A percentile compares a stretch with the other conserved stretches of the same genome.
Evolutionary conservation across 2,113 vertebrate genomes (phyloP).

Genomic region (Ceyx cyanopectus): DNA sequence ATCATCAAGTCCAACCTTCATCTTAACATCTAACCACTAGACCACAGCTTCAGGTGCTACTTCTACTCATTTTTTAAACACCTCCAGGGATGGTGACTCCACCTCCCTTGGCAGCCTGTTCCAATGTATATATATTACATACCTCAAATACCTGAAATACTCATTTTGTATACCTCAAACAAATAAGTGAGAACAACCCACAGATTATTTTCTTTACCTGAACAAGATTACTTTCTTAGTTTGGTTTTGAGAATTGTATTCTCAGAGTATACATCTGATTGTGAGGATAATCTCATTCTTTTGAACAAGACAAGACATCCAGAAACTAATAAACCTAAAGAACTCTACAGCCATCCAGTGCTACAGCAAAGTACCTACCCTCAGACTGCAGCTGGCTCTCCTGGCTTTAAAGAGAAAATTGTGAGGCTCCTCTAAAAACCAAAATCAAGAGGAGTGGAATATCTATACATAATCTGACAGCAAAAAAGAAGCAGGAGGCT

Average conservation of each 20-base stretch:
- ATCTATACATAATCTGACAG: background rate
- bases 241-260: background rate
- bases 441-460: background rate
- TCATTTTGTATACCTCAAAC: background rate
- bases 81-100: no score
- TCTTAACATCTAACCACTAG: no score
- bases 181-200: background rate
- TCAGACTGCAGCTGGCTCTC: background rate
- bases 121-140: no score
- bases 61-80: no score
- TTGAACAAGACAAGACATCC: background rate
- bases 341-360: background rate
- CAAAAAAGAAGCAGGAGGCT: fast-evolving
- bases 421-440: background rate
- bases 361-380: background rate
- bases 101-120: no score
- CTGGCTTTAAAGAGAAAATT: background rate
- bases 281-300: background rate
- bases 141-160: no score
- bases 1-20: no score
- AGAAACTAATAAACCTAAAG: background rate
- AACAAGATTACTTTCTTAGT: background rate
- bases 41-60: no score
- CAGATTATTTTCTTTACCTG: background rate
- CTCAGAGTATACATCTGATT: background rate